Conservation (phyloP, 2,113 vertebrate species). For the Talpa occidentalis region DNA sequence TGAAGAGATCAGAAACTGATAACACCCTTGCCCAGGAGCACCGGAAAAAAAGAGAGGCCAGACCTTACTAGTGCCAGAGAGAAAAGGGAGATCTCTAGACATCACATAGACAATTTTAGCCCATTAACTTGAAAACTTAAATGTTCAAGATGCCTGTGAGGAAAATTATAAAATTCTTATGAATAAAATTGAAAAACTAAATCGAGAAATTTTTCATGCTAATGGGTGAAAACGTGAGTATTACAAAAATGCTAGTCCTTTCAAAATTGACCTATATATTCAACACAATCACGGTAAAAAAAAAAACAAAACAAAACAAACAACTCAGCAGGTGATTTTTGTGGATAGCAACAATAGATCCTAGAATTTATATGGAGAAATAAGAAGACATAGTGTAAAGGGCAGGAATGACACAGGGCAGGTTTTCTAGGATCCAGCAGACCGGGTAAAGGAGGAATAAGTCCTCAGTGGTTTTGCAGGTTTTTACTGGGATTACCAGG, state of each 20-base stretch:
- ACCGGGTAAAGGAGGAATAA: no score
- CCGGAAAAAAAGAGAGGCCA: no score
- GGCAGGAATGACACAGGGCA: no score
- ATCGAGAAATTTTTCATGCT: not conserved
- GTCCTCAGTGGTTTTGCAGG: no score
- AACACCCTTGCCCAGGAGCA: not conserved
- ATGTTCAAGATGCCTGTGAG: not conserved
- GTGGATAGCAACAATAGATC: not conserved
- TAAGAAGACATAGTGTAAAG: no score
- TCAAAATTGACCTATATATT: not conserved
- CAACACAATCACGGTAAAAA: not conserved
- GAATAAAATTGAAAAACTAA: not conserved
- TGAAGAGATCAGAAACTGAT: not conserved
- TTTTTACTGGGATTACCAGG: no score
- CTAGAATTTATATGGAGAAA: fast-evolving
- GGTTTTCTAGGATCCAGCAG: no score
- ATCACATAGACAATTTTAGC: not conserved
- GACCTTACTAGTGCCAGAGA: not conserved
- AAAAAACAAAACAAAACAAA: no score
- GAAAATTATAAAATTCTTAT: not conserved
- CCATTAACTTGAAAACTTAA: not conserved
- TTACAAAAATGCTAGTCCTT: not conserved
- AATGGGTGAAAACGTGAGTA: not conserved
- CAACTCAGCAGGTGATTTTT: not conserved
- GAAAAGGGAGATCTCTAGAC: not conserved